Conservation (phyloP, 2,797 vertebrate species). For the Eidolon dupreanum region DNA sequence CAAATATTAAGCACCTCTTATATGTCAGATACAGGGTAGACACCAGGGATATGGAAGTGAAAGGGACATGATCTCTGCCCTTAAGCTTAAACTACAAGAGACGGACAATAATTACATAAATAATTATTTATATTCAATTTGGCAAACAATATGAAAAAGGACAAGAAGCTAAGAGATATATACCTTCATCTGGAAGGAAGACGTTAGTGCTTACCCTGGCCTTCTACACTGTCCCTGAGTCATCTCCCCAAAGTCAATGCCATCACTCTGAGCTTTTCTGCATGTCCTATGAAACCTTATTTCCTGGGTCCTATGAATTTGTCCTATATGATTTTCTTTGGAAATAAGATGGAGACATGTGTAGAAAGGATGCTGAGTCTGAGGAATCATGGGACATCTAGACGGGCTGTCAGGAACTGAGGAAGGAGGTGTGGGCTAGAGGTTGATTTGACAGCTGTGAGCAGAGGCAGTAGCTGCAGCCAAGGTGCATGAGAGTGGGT, state of each 20-base stretch:
- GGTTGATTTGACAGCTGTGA: not conserved
- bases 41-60: not conserved
- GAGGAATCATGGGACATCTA: not conserved
- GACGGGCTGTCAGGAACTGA: not conserved
- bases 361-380: not conserved
- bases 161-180: not conserved
- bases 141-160: not conserved
- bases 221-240: not conserved
- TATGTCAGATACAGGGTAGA: not conserved
- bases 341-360: not conserved
- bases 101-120: not conserved
- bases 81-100: slow-evolving; percentile 2
- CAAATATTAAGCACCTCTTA: not conserved
- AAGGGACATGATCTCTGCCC: not conserved
- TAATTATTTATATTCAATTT: slow-evolving; percentile 8
- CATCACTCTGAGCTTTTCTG: not conserved
- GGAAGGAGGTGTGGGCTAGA: not conserved
- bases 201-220: not conserved
- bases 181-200: not conserved
- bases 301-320: not conserved
- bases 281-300: not conserved
- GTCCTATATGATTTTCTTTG: not conserved
- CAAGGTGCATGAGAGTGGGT: not conserved
- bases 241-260: not conserved
- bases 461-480: not conserved